Evolutionary conservation across 2,888 invertebrate species (phyloP).

Genomic region (Erebia aethiops): DNA sequence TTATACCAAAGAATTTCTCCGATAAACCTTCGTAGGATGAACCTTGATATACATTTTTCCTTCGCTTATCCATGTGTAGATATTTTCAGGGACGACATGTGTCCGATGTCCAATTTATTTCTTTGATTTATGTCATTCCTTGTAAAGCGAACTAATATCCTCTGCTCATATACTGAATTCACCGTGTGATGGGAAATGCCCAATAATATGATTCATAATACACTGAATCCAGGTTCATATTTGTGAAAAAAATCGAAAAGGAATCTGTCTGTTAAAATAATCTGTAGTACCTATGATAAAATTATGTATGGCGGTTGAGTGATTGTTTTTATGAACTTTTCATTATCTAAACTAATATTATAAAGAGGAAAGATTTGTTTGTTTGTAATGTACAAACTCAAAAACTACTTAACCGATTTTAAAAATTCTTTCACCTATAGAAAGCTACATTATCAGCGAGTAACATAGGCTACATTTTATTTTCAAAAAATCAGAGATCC

Average conservation of each 20-base stretch:
- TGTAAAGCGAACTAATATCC: neutral
- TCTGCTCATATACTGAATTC: neutral
- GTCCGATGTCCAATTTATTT: neutral
- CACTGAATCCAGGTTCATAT: too few species aligned
- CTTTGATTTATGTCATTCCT: neutral
- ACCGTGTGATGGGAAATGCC: neutral
- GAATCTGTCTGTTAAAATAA: neutral
- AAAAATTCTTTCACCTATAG: too few species aligned
- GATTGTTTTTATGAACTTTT: neutral
- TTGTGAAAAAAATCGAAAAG: neutral
- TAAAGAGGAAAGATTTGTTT: too few species aligned
- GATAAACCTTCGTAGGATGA: constrained; percentile 2
- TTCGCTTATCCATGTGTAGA: neutral
- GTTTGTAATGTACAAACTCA: too few species aligned
- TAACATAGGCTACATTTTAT: too few species aligned
- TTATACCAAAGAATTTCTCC: constrained; percentile 7
- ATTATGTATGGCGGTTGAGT: neutral
- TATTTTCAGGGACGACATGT: neutral
- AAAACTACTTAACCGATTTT: too few species aligned
- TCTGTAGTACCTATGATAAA: neutral
- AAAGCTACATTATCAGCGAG: too few species aligned
- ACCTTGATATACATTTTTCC: neutral
- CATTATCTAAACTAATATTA: too few species aligned
- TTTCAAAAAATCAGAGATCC: too few species aligned
- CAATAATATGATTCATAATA: neutral